Conservation (phyloP, 2,888 invertebrate genomes). For the Mechanitis messenoides region DNA sequence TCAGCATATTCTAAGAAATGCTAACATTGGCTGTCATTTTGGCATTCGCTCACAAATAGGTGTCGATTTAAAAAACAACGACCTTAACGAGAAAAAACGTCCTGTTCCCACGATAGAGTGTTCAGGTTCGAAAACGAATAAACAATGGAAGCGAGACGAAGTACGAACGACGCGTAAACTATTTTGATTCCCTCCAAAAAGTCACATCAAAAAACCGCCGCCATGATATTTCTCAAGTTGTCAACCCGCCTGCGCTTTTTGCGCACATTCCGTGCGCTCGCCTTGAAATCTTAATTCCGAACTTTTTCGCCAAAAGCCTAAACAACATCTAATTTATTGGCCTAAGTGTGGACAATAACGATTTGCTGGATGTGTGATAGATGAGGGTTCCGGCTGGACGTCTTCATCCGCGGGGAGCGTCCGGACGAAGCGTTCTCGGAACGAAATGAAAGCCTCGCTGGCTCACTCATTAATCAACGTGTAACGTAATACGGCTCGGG, state of each 20-base stretch:
- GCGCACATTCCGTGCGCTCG: conserved; percentile 55
- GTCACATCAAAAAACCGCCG: conserved; percentile 53
- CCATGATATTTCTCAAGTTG: conserved; percentile 69
- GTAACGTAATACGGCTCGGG: conserved; percentile 64
- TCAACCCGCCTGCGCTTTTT: conserved; percentile 63
- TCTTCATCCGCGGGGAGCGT: conserved; percentile 49
- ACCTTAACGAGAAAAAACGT: conserved; percentile 18
- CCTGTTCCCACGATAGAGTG: conserved; percentile 35
- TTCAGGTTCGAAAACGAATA: conserved; percentile 31
- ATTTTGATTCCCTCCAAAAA: conserved; percentile 73
- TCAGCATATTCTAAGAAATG: conserved; percentile 16
- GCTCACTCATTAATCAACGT: conserved; percentile 59
- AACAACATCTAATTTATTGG: conserved; percentile 58
- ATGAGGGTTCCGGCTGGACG: conserved; percentile 43
- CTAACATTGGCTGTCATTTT: conserved; percentile 15
- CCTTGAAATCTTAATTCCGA: conserved; percentile 71
- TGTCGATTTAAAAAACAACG: conserved; percentile 32
- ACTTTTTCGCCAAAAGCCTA: conserved; percentile 48
- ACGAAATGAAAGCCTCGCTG: neutral
- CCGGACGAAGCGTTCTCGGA: conserved; percentile 13
- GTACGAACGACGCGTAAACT: conserved; percentile 65
- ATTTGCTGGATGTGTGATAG: conserved; percentile 47
- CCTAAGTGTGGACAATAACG: conserved; percentile 50
- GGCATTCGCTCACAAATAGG: conserved; percentile 28
- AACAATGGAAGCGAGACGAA: conserved; percentile 40